Evolutionary conservation across 2,797 vertebrate genomes (phyloP).

Genomic region (Furcifer pardalis): DNA sequence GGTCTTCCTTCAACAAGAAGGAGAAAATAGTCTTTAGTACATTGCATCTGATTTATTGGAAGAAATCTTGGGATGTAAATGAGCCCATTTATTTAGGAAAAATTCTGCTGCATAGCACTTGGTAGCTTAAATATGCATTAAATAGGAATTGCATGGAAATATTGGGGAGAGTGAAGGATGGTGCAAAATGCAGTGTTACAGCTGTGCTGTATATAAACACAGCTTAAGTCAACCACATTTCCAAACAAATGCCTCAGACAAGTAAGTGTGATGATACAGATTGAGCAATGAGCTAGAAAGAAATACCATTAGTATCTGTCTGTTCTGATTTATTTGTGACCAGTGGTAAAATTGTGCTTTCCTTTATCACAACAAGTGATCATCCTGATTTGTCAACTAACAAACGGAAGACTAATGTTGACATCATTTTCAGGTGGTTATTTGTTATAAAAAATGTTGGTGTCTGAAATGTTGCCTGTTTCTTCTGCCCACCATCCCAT

Average conservation of each 20-base stretch:
- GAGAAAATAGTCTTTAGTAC: neutral
- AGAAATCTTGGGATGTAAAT: neutral
- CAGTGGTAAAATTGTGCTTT: constrained; percentile 4
- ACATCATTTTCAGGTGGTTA: neutral
- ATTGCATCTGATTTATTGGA: neutral
- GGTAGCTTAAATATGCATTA: neutral
- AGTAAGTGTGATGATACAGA: neutral
- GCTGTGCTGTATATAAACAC: neutral
- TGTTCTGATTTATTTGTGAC: neutral
- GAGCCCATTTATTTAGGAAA: neutral
- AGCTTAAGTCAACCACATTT: constrained; percentile 14
- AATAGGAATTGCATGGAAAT: neutral
- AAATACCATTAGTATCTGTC: neutral
- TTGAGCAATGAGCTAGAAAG: neutral
- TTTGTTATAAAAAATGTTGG: constrained; percentile 1
- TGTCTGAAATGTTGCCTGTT: constrained; percentile 10
- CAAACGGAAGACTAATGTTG: constrained; percentile 25
- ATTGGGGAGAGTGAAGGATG: neutral
- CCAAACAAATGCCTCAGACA: constrained; percentile 9
- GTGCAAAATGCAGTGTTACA: neutral
- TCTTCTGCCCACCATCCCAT: neutral
- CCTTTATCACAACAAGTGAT: constrained; percentile 37
- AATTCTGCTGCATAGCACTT: neutral
- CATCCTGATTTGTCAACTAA: constrained; percentile 2
- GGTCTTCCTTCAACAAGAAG: neutral